Conservation (phyloP, 2,113 vertebrate species). For the Protobothrops mucrosquamatus region DNA sequence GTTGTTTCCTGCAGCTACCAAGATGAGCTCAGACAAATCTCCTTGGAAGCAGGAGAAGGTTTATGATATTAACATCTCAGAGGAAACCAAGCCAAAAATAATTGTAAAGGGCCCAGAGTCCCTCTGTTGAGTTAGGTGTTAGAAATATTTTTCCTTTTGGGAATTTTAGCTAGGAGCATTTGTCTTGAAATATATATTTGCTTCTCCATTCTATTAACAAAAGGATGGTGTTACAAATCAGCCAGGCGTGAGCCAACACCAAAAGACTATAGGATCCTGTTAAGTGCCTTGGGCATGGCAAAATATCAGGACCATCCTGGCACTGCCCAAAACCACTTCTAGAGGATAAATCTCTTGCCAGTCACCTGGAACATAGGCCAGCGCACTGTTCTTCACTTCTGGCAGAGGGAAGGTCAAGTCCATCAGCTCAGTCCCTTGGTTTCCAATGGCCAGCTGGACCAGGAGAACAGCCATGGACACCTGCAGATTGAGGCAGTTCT, state of each 20-base stretch:
- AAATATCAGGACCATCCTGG: not conserved
- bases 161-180: not conserved
- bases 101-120: not conserved
- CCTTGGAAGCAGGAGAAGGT: not conserved
- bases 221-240: not conserved
- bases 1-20: not conserved
- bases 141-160: not conserved
- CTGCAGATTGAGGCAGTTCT: constrained; percentile 94
- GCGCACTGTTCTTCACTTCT: constrained; percentile 70
- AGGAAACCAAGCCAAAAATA: not conserved
- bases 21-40: not conserved
- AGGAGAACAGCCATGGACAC: constrained; percentile 89
- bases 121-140: not conserved
- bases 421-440: constrained; percentile 79
- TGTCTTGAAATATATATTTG: not conserved
- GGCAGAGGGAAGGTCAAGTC: constrained; percentile 86
- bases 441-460: constrained; percentile 87
- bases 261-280: not conserved
- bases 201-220: not conserved
- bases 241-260: not conserved
- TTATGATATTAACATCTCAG: not conserved
- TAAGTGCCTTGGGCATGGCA: too few species aligned
- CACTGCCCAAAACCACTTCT: not conserved
- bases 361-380: constrained; percentile 92
- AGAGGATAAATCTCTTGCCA: not conserved